Percentiles rank a stretch among this genome's conserved stretches.
Conservation (phyloP, 2,797 vertebrate genomes). For the Sebastes kiyomatsui region DNA sequence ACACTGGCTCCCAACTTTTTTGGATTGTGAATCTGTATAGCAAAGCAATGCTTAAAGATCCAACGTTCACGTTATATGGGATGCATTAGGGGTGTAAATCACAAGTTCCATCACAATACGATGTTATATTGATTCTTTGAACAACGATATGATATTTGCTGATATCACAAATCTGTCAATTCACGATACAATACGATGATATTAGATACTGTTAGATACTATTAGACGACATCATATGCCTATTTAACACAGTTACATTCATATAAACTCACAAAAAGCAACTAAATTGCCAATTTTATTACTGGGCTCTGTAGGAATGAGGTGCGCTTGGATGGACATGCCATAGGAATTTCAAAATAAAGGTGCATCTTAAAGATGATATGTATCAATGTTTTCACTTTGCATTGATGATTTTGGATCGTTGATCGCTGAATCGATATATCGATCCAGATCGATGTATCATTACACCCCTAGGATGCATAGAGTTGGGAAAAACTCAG, state of each 20-base stretch:
- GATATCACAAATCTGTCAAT: not conserved
- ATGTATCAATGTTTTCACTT: too few species aligned
- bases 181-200: not conserved
- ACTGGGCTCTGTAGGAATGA: not conserved
- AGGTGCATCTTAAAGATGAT: too few species aligned
- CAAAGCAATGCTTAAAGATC: not conserved
- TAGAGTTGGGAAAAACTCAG: not conserved
- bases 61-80: not conserved
- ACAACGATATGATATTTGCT: not conserved
- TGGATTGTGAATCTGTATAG: not conserved
- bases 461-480: not conserved
- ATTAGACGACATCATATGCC: not conserved
- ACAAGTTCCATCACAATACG: not conserved
- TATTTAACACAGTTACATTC: not conserved
- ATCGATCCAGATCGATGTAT: too few species aligned
- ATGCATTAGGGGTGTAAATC: not conserved
- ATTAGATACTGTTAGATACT: not conserved
- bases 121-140: not conserved
- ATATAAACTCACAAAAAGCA: not conserved
- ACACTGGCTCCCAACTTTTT: not conserved
- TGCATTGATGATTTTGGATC: too few species aligned
- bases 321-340: not conserved
- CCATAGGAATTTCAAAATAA: too few species aligned
- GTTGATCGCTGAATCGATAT: too few species aligned
- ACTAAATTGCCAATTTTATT: not conserved